Evolutionary conservation across 2,113 vertebrate genomes (phyloP).

Genomic region (Lagopus leucura): DNA sequence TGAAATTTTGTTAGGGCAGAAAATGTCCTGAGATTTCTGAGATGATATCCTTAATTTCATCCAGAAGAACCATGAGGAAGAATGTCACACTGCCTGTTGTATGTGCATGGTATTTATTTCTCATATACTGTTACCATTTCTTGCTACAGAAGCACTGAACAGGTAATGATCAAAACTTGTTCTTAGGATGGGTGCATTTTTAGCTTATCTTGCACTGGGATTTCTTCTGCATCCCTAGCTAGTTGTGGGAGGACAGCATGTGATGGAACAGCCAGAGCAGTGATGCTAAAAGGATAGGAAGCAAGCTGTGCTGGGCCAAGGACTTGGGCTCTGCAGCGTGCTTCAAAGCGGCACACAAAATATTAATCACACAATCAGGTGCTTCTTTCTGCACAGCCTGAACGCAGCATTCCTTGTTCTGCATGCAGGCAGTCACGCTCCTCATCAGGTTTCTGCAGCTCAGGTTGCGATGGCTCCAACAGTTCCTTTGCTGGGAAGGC

Average conservation of each 20-base stretch:
- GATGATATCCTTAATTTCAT: neutral
- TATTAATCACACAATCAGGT: conserved; percentile 44
- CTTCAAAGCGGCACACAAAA: conserved; percentile 34
- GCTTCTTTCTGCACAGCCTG: conserved; percentile 20
- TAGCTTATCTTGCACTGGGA: neutral
- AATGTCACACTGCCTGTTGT: neutral
- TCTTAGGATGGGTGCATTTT: neutral
- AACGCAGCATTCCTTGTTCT: neutral
- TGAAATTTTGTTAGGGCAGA: neutral
- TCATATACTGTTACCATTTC: neutral
- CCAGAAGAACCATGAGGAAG: neutral
- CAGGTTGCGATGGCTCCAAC: neutral
- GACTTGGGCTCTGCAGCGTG: neutral
- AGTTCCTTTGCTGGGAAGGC: neutral
- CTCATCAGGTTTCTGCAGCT: neutral
- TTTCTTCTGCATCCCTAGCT: conserved; percentile 32
- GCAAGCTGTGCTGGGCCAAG: conserved; percentile 53
- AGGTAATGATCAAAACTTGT: neutral
- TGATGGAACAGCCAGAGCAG: conserved; percentile 1
- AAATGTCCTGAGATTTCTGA: neutral
- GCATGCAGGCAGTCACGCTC: neutral
- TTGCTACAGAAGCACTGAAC: neutral
- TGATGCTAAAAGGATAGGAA: conserved; percentile 10
- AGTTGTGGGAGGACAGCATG: conserved; percentile 13
- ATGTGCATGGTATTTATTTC: neutral